phyloP scores from a whole-genome alignment of 2,888 invertebrate genomes.

The Paralinhomoeus sp. region DNA sequence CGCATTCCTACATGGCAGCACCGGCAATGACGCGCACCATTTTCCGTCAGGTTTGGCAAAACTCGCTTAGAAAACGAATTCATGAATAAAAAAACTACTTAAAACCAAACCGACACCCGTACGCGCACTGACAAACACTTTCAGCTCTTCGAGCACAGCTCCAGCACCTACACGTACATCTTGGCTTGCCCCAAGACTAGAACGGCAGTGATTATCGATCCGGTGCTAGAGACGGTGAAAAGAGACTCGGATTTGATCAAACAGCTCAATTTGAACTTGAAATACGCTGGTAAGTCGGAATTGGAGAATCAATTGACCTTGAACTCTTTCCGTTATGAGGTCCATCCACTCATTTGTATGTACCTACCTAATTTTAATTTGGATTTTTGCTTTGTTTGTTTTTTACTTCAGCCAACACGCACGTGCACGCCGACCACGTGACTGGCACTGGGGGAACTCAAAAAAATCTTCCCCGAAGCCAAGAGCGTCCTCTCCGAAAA shows the following conservation, averaged over 20 bases:
- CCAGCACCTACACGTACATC: constrained; percentile 82
- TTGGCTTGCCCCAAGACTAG: constrained; percentile 50
- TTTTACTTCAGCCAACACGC: constrained; percentile 78
- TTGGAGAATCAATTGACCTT: no score
- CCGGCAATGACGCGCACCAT: no score
- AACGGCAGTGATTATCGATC: constrained; percentile 81
- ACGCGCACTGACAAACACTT: no score
- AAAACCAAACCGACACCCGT: no score
- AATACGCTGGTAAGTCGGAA: not conserved
- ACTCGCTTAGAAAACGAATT: no score
- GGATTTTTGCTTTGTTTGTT: no score
- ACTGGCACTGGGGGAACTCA: constrained; percentile 72
- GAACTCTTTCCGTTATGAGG: no score
- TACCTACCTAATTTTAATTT: no score
- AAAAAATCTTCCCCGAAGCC: constrained; percentile 43
- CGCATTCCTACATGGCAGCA: no score
- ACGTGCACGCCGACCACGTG: constrained; percentile 94
- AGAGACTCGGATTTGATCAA: constrained; percentile 21
- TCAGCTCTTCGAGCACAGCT: constrained; percentile 69
- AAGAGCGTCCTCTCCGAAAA: constrained; percentile 35
- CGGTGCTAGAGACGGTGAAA: constrained; percentile 51
- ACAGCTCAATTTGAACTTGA: not conserved
- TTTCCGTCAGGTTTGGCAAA: no score
- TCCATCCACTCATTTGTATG: no score
- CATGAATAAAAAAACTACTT: no score